Base-by-base conservation (phyloP, 2,113 vertebrate species). In the Protomyctophum bolini region DNA sequence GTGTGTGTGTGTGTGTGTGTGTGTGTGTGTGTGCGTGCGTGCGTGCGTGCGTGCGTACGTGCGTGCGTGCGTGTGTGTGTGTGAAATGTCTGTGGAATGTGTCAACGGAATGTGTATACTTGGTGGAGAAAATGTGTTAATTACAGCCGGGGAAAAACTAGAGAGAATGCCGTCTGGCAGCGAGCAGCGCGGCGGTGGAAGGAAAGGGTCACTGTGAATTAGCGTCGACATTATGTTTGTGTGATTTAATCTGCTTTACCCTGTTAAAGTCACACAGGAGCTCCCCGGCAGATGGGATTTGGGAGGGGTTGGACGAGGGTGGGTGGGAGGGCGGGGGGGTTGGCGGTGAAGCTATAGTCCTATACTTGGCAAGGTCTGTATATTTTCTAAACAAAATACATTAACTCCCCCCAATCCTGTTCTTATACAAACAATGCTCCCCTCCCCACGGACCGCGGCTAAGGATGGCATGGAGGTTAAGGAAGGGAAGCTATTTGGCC, bases 321-420 rank as follows among this genome's bases (percentile, higher is more conserved):
- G 21, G 21, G 21, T 21, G 56, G n/a, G n/a, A n/a, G n/a, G n/a
- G 69, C 1, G 60, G 50, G 63, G 67, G 61, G 54, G 1, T 41
- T 57, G n/a, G n/a, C n/a, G n/a, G n/a, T n/a, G 68, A 63, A 72
- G 83, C 76, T 82, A 21, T 21, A 73, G 79, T 86, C 81, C 82
- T 85, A 21, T 21, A 82, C 82, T 89, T 86, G 83, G 81, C 82
- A 86, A 83, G 81, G 83, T 88, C 84, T 80, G 81, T 83, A 87
- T 90, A 87, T 90, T 92, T 21, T 89, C 72, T 74, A 87, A 84
- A 80, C 82, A 88, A 91, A 91, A 91, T 85, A 85, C 86, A 85
- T 86, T 87, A 83, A 86, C 86, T 89, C 90, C 52, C 79, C 81
- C 78, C 87, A 89, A 91, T 90, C 85, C 77, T 85, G 74, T 88